Evolutionary conservation across 30 jellyfish, hydroid and myxozoan genomes (phyloP), one percentile per base, ranked within the genome.

Genomic region (Turritopsis dohrnii): DNA sequence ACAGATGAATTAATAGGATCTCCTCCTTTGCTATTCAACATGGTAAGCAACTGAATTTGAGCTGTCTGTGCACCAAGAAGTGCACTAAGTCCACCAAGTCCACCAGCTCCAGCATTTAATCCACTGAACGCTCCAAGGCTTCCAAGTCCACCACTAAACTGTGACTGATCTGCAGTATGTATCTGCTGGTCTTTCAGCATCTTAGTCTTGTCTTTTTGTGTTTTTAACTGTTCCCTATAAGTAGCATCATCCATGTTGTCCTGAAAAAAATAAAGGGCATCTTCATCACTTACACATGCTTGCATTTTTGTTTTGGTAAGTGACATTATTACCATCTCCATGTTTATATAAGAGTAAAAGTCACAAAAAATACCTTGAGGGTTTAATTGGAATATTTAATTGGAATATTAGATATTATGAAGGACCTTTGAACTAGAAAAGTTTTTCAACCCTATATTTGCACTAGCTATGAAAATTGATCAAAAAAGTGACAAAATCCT

Each of bases 1-100:
- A 93, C 98, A 13, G 98, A 87, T 26, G 90, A 84, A 80, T 93
- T 88, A 84, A 88, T 81, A 1, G 96, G 90, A 28, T 93, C 98
- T 7, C 95, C 86, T 75, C 60, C 80, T 83, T 93, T 93, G 74
- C 93, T 53, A 75, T 82, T 93, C 31, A 93, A 72, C 76, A 89
- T 72, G 28, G 89, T 74, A 53, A 86, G 21, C 18, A 72, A n/a
- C 60, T 92, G 84, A 21, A 76, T 28, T 69, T 76, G 84, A 18
- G 65, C 75, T 28, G 65, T 52, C 30, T 80, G 87, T 0, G 81
- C 82, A 53, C 82, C 79, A 0, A 82, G 24, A 0, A 76, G 85
- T 13, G 92, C 89, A 30, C 92, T 69, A 8, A 75, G 41, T 7
- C 74, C 72, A 52, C 89, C 89, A 21, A 72, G 29, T 21, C 92